phyloP scores from a whole-genome alignment of 1,140 invertebrate genomes.

The Drosophila nebulosa region DNA sequence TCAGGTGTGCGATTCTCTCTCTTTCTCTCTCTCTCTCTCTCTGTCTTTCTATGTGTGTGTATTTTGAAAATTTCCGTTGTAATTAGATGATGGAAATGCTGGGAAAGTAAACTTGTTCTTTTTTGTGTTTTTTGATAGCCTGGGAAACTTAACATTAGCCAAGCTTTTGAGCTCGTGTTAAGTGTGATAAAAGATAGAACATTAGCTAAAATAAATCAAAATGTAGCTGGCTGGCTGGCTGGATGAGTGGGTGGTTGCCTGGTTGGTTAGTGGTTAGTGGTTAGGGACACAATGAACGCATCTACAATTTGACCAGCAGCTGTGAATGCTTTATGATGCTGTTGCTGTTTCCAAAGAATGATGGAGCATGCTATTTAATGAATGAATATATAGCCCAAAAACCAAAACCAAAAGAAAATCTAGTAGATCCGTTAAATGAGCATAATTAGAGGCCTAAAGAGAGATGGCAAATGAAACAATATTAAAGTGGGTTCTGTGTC shows the following conservation, averaged over 20 bases:
- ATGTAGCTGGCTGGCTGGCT: background rate
- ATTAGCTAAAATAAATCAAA: slow-evolving; percentile 64
- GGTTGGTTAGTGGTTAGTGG: background rate
- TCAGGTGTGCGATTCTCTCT: slow-evolving; percentile 50
- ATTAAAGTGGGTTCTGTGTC: too few species aligned
- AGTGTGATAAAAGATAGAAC: slow-evolving; percentile 53
- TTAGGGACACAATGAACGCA: background rate
- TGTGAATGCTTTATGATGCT: slow-evolving; percentile 28
- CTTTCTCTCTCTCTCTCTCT: background rate
- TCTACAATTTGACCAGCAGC: slow-evolving; percentile 56
- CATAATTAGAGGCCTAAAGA: background rate
- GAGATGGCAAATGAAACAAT: background rate
- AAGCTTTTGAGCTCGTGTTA: slow-evolving; percentile 39
- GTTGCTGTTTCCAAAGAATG: slow-evolving; percentile 14
- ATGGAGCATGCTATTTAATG: slow-evolving; percentile 32
- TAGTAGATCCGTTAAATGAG: background rate
- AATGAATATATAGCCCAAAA: slow-evolving; percentile 28
- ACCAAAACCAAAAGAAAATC: background rate
- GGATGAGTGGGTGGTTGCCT: background rate
- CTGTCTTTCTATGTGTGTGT: slow-evolving; percentile 12
- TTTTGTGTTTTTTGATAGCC: slow-evolving; percentile 20
- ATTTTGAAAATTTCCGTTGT: slow-evolving; percentile 59
- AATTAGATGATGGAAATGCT: slow-evolving; percentile 74
- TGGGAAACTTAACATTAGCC: slow-evolving; percentile 36
- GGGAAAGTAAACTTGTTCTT: slow-evolving; percentile 27